Evolutionary conservation across 2,797 vertebrate species (phyloP).

Genomic region (Phaenicophaeus curvirostris): DNA sequence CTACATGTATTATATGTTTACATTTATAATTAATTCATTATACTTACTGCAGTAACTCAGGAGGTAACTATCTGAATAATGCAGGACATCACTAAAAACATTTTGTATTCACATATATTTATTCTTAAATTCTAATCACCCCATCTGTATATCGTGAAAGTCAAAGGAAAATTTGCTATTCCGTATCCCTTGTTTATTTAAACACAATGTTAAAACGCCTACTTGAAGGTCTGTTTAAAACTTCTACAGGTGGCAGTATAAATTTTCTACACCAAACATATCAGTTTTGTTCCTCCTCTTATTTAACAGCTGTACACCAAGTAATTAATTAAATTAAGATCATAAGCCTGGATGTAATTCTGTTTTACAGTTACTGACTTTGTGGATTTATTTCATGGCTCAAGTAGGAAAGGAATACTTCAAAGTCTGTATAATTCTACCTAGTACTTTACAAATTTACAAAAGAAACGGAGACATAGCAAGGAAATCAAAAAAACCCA

Average conservation of each 20-base stretch:
- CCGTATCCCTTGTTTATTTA: neutral
- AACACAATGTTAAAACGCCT: neutral
- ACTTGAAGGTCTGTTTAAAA: neutral
- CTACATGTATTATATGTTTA: neutral
- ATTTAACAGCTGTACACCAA: neutral
- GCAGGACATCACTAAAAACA: neutral
- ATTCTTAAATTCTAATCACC: neutral
- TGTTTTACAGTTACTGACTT: neutral
- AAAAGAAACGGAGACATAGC: neutral
- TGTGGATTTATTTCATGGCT: neutral
- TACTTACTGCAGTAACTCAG: neutral
- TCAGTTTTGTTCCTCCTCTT: neutral
- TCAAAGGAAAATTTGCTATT: neutral
- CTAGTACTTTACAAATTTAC: neutral
- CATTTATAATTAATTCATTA: neutral
- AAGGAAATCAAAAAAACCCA: neutral
- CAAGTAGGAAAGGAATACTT: neutral
- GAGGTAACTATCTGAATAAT: neutral
- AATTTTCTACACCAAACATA: neutral
- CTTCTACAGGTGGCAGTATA: neutral
- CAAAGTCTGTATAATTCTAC: neutral
- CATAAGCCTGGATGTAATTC: neutral
- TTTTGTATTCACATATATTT: neutral
- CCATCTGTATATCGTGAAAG: neutral
- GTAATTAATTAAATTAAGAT: neutral